phyloP scores from a whole-genome alignment of 2,888 invertebrate genomes.

The Capitulum mitella region DNA sequence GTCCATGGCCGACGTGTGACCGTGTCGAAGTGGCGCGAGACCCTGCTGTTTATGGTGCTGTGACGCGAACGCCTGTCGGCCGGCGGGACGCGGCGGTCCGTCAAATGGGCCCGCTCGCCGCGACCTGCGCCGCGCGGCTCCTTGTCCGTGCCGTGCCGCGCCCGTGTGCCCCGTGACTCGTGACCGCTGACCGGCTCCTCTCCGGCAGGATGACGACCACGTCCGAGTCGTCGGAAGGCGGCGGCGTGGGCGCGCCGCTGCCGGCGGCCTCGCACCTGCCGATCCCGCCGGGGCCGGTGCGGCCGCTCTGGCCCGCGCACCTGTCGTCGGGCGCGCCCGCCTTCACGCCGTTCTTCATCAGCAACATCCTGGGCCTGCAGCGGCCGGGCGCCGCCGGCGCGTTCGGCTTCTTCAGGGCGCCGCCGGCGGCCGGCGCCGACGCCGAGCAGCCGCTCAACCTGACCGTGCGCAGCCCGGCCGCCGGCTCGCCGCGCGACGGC shows the following conservation, averaged over 20 bases:
- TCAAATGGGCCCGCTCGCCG: too few species aligned
- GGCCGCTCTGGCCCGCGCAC: background rate
- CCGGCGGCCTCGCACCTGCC: background rate
- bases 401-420: constrained; percentile 5
- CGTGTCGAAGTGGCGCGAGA: too few species aligned
- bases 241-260: background rate
- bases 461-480: constrained; percentile 33
- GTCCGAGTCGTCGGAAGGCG: background rate
- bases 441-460: constrained; percentile 43
- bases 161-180: too few species aligned
- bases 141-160: too few species aligned
- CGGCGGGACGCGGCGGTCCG: too few species aligned
- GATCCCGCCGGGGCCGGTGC: background rate
- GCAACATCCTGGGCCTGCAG: constrained; percentile 17
- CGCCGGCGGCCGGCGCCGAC: background rate
- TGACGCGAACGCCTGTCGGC: too few species aligned
- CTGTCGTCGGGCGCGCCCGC: background rate
- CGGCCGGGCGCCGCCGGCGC: background rate
- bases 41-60: too few species aligned
- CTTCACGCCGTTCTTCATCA: constrained; percentile 20
- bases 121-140: too few species aligned
- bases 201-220: constrained; percentile 11
- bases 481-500: background rate
- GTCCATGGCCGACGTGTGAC: too few species aligned
- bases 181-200: too few species aligned